phyloP scores from a whole-genome alignment of 2,888 invertebrate species.

The Uropetala carovei region DNA sequence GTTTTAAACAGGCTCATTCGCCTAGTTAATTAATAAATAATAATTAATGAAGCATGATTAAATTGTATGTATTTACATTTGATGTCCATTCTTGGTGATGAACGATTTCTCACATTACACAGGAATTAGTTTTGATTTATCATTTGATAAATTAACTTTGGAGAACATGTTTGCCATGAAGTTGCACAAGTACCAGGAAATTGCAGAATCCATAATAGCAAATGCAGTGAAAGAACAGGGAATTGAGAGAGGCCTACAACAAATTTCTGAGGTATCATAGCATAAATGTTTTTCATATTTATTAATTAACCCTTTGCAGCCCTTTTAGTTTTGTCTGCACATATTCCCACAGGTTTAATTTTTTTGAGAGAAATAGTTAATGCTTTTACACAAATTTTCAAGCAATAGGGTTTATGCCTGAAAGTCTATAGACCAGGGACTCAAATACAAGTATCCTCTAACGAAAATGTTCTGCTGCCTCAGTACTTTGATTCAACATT shows the following conservation, averaged over 20 bases:
- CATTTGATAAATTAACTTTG: conserved; percentile 91
- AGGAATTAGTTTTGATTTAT: conserved; percentile 89
- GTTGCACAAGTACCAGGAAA: conserved; percentile 86
- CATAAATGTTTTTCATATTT: neutral
- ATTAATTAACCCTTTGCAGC: conserved; percentile 77
- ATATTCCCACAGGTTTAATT: conserved; percentile 69
- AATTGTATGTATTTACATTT: neutral
- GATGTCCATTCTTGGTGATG: no score
- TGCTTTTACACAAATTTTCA: no score
- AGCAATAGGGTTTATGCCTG: no score
- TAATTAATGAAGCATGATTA: no score
- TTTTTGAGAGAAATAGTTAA: no score
- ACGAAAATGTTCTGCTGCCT: no score
- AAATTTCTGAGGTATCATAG: conserved; percentile 82
- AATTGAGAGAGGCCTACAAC: conserved; percentile 92
- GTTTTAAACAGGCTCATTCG: no score
- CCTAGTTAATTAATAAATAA: neutral
- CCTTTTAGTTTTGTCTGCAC: conserved; percentile 79
- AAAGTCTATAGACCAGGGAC: no score
- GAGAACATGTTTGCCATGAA: conserved; percentile 97
- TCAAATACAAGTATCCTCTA: no score
- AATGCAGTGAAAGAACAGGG: conserved; percentile 92
- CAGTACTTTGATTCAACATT: no score
- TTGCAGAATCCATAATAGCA: conserved; percentile 90
- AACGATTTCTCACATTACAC: conserved; percentile 69